Conservation (phyloP, 1,140 invertebrate species). For the Pteromalus puparum region DNA sequence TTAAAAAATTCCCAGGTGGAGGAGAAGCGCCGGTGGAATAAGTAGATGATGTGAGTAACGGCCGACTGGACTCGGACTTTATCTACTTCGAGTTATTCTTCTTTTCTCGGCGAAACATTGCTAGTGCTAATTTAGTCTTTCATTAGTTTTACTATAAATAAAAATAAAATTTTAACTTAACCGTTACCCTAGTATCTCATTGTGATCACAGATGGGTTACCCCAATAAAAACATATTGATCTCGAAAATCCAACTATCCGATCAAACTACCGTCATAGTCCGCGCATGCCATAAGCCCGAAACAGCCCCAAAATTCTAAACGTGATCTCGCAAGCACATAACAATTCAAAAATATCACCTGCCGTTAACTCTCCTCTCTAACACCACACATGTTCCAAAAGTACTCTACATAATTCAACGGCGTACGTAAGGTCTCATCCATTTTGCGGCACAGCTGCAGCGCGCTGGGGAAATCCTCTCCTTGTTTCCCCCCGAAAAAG, state of each 20-base stretch:
- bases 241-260: no score
- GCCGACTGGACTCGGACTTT: not conserved
- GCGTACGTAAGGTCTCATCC: not conserved
- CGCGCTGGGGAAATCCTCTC: not conserved
- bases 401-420: not conserved
- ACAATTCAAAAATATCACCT: not conserved
- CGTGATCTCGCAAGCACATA: not conserved
- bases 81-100: not conserved
- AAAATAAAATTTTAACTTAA: no score
- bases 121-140: no score
- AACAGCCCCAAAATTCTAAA: not conserved
- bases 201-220: no score
- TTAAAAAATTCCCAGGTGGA: not conserved
- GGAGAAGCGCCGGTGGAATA: not conserved
- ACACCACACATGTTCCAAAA: not conserved
- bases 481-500: not conserved
- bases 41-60: not conserved
- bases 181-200: no score
- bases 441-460: not conserved
- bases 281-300: no score
- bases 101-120: no score
- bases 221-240: no score
- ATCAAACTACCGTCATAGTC: no score
- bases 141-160: no score
- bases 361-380: not conserved